Evolutionary conservation across 2,888 invertebrate genomes (phyloP).

Genomic region (Parochlus steinenii): DNA sequence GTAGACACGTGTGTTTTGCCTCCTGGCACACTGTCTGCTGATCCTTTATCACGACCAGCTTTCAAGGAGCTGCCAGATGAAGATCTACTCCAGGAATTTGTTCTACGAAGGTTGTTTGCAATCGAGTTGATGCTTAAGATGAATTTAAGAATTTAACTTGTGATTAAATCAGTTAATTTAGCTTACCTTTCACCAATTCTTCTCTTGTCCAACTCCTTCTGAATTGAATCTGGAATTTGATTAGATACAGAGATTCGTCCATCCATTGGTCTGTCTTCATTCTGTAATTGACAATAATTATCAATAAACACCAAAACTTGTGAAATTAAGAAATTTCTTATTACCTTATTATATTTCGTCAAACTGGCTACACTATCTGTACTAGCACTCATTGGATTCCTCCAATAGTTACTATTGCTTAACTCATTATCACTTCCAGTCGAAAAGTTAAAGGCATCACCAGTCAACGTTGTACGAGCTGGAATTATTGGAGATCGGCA

Average conservation of each 20-base stretch:
- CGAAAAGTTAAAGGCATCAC: conserved; percentile 29
- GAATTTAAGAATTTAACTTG: neutral
- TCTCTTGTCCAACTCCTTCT: conserved; percentile 45
- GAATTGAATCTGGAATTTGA: conserved; percentile 43
- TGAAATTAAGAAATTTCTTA: neutral
- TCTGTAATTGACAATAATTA: neutral
- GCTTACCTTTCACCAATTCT: conserved; percentile 39
- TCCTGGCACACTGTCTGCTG: too few species aligned
- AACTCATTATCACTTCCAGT: conserved; percentile 20
- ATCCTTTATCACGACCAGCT: too few species aligned
- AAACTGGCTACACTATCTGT: conserved; percentile 27
- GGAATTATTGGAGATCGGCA: conserved; percentile 69
- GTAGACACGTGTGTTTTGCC: too few species aligned
- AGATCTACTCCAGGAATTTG: conserved; percentile 5
- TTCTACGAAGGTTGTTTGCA: conserved; percentile 1
- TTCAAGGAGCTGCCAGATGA: too few species aligned
- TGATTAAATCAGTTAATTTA: neutral
- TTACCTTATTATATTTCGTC: neutral
- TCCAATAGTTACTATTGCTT: conserved; percentile 46
- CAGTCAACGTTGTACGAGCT: conserved; percentile 55
- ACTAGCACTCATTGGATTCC: conserved; percentile 39
- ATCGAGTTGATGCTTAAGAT: conserved; percentile 2
- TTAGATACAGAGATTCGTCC: conserved; percentile 26
- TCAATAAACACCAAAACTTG: neutral
- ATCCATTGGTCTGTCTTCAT: conserved; percentile 15